Evolutionary conservation across 1,140 invertebrate species (phyloP).

Genomic region (Danaus plexippus): DNA sequence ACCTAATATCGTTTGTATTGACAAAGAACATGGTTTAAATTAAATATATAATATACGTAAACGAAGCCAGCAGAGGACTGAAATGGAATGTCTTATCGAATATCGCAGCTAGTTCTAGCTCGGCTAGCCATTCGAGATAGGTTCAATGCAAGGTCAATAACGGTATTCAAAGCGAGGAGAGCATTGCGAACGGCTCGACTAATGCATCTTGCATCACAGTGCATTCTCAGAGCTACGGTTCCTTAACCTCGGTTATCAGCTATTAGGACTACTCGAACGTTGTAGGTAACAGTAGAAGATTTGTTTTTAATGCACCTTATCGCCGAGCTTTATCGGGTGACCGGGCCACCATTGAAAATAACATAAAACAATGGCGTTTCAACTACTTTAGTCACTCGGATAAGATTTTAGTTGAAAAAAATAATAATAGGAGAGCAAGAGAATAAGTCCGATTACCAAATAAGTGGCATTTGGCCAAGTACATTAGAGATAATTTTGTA

Average conservation of each 20-base stretch:
- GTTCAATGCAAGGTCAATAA: slow-evolving; percentile 45
- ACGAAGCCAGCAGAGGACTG: slow-evolving; percentile 6
- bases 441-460: slow-evolving; percentile 1
- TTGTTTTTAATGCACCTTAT: slow-evolving; percentile 50
- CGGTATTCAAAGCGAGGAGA: slow-evolving; percentile 40
- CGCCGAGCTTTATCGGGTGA: slow-evolving; percentile 47
- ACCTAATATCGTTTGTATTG: too few relatives aligned
- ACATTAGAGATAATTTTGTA: slow-evolving; percentile 9
- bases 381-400: slow-evolving; percentile 19
- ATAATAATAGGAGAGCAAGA: neutral
- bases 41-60: neutral
- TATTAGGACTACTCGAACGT: slow-evolving; percentile 35
- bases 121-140: slow-evolving; percentile 29
- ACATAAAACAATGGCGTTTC: slow-evolving; percentile 26
- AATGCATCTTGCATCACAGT: slow-evolving; percentile 49
- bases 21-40: too few relatives aligned
- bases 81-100: slow-evolving; percentile 18
- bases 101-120: slow-evolving; percentile 19
- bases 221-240: slow-evolving; percentile 43
- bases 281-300: slow-evolving; percentile 29
- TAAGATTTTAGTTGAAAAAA: slow-evolving; percentile 6
- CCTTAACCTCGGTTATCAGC: slow-evolving; percentile 56
- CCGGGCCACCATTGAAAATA: slow-evolving; percentile 28
- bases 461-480: neutral
- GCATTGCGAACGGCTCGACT: slow-evolving; percentile 41